A percentile compares a stretch with the other conserved stretches of the same genome.
Evolutionary conservation across 2,113 vertebrate genomes (phyloP).

Genomic region (Sander vitreus): DNA sequence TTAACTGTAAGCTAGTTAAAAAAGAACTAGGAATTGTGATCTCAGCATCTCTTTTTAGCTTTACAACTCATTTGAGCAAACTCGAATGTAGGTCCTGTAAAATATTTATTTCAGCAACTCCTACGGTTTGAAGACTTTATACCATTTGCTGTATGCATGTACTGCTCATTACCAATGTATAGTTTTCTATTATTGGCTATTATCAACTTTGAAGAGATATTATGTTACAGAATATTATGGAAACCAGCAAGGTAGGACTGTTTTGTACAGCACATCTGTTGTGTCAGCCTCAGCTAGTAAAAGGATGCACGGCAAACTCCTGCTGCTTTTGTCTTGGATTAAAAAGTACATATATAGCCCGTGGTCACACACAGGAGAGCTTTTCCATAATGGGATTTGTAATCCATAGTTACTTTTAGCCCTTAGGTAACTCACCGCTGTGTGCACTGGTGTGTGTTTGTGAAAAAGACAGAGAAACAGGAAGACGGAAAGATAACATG

Average conservation of each 20-base stretch:
- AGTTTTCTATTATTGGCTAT: slow-evolving; percentile 30
- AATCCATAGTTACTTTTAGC: slow-evolving; percentile 70
- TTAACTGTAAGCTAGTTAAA: slow-evolving; percentile 59
- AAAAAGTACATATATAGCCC: slow-evolving; percentile 69
- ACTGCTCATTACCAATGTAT: slow-evolving; percentile 13
- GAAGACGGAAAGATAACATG: not conserved
- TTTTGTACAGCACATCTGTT: slow-evolving; percentile 49
- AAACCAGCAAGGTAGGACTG: slow-evolving; percentile 35
- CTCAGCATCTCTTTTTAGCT: slow-evolving; percentile 32
- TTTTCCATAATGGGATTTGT: slow-evolving; percentile 76
- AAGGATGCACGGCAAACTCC: slow-evolving; percentile 38
- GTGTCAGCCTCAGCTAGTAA: slow-evolving; percentile 36
- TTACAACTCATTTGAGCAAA: slow-evolving; percentile 33
- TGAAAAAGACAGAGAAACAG: not conserved
- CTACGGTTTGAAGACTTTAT: slow-evolving; percentile 38
- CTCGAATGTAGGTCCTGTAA: not conserved
- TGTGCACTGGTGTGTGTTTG: slow-evolving; percentile 30
- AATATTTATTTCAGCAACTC: slow-evolving; percentile 32
- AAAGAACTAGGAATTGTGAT: slow-evolving; percentile 51
- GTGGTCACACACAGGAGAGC: slow-evolving; percentile 52
- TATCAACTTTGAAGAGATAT: slow-evolving; percentile 27
- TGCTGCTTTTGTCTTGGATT: slow-evolving; percentile 71
- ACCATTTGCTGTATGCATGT: not conserved
- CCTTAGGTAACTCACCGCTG: slow-evolving; percentile 58
- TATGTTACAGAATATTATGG: slow-evolving; percentile 24